Evolutionary conservation across 2,888 invertebrate species (phyloP), one percentile per base, ranked within the genome.

Genomic region (Syrista parreyssii): DNA sequence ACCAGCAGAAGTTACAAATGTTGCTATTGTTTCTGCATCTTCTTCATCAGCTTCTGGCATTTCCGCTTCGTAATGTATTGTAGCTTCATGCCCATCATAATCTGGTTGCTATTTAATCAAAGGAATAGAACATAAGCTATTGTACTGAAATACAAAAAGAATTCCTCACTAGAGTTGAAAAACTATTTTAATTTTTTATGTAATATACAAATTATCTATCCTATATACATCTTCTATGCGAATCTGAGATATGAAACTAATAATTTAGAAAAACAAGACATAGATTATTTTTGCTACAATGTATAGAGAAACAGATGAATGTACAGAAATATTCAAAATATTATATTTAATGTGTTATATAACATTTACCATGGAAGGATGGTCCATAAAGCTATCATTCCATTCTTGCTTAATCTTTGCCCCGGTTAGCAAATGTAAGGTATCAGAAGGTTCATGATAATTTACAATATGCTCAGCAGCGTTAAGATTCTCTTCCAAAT

Each of bases 1-100:
- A 23, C 91, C 91, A 12, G 88, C 84, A 4, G 91, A 88, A 23
- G 91, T 91, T 71, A 90, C 85, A 81, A 91, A 91, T 12, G 90
- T 91, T 11, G 91, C 91, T 68, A 91, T 90, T 15, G 91, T 91
- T 84, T 91, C 91, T 76, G 86, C 87, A 40, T 90, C 90, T 68
- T 89, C 90, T 3, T 86, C 86, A 31, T 87, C 88, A 34, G 84
- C 81, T 12, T 82, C 84, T 72, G 71, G 34, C 33, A 76, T 55
- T 81, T 80, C 71, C 0, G 78, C 79, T 11, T 35, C 76, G 30
- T 74, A 23, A 33, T 74, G 32, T 34, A 40, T n/a, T 34, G 6
- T 36, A 12, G 72, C 68, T 69, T 82, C 82, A 55, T 77, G 79
- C 9, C 80, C 82, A 2, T 85, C 84, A 12, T 74, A 34, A 40